Conservation (phyloP, 2,113 vertebrate species). For the Halcyon malimbica region DNA sequence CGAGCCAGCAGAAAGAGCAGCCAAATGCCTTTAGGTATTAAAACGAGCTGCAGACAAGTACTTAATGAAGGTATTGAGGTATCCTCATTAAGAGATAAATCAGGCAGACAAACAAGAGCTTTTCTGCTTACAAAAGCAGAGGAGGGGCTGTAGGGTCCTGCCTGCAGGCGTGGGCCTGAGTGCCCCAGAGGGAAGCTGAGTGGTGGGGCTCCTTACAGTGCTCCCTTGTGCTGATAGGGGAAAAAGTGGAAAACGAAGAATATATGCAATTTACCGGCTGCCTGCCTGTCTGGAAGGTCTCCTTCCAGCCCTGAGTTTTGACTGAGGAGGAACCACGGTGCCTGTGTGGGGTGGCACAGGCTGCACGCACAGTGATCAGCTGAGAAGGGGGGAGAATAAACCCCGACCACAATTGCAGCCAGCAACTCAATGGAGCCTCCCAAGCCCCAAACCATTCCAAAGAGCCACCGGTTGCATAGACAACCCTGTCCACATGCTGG, state of each 20-base stretch:
- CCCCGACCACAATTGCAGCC: not conserved
- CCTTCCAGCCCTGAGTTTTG: not conserved
- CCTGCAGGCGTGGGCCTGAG: not conserved
- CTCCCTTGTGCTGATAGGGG: not conserved
- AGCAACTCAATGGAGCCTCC: not conserved
- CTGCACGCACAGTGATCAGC: fast-evolving
- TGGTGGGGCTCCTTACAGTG: not conserved
- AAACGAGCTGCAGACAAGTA: not conserved
- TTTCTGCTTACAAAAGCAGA: not conserved
- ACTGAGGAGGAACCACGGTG: fast-evolving
- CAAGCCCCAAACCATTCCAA: not conserved
- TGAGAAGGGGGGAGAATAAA: not conserved
- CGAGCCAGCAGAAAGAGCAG: not conserved
- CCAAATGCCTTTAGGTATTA: not conserved
- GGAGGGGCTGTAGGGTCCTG: not conserved
- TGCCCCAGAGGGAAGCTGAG: not conserved
- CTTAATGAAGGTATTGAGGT: not conserved
- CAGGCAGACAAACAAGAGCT: not conserved
- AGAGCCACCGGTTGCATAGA: not conserved
- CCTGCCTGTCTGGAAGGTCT: not conserved
- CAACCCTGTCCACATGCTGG: fast-evolving
- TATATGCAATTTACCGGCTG: not conserved
- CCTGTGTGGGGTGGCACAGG: fast-evolving
- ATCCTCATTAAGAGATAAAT: not conserved
- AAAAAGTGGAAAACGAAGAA: not conserved